Percentiles rank a stretch among this genome's conserved stretches.
Conservation (phyloP, 2,113 vertebrate species). For the Chiloscyllium plagiosum region DNA sequence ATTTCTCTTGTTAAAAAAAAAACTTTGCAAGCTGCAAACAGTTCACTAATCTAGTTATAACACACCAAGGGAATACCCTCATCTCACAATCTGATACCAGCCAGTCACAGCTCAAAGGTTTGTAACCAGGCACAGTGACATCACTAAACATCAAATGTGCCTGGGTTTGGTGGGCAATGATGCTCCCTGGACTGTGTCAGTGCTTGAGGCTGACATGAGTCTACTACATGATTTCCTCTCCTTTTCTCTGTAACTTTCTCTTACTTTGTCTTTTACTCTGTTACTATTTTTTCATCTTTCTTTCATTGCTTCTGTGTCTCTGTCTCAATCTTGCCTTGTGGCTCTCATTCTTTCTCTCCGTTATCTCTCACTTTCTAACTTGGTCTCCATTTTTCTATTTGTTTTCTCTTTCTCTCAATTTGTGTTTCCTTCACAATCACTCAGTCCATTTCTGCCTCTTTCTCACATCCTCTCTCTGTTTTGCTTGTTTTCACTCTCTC, state of each 20-base stretch:
- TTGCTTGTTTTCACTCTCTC: background rate
- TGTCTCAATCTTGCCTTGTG: background rate
- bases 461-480: background rate
- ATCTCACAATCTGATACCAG: background rate
- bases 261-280: background rate
- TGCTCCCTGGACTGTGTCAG: background rate
- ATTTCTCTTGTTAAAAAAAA: background rate
- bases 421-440: background rate
- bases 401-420: background rate
- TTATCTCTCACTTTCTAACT: background rate
- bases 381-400: background rate
- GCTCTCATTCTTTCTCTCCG: background rate
- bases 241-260: background rate
- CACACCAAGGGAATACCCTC: background rate
- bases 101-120: background rate
- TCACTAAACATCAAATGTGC: background rate
- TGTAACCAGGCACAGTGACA: background rate
- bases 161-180: background rate
- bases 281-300: background rate
- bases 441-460: background rate
- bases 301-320: background rate
- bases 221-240: background rate
- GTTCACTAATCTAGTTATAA: conserved; percentile 26
- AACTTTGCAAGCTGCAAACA: background rate
- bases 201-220: background rate